Base-by-base conservation (phyloP, 2,888 invertebrate genomes). In the Parnassius orleans region DNA sequence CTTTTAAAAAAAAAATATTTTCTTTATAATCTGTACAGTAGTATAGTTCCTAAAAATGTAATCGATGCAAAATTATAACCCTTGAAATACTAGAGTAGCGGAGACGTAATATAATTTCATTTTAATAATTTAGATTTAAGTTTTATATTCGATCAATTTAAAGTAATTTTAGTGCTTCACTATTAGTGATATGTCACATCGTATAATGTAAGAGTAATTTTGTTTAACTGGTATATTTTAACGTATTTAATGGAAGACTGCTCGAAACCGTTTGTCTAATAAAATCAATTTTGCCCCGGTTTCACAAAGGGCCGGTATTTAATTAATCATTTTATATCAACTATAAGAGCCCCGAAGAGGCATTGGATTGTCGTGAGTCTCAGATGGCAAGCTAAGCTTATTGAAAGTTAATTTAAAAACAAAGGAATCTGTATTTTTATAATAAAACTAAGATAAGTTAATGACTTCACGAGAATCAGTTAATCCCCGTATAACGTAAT, bases 341-440 rank as follows among this genome's bases (percentile, higher is more conserved):
- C 63, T 61, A 65, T 65, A 69, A 68, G 73, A 84, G 87, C 85
- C 87, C 83, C 68, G 71, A 71, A 85, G 90, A 90, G 90, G 90
- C 89, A 84, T 75, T 80, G 79, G 79, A 72, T 67, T 64, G 69
- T 75, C 74, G 77, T 77, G 87, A 87, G 87, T 87, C 87, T 88
- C 90, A 84, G 80, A 80, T 75, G 87, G 84, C 88, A 86, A 86
- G 86, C 86, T 86, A 86, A 83, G 81, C 83, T 85, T 84, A 79
- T 84, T 79, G 83, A 87, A 82, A 83, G 83, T 88, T 85, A 78
- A 73, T 75, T 86, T 86, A 60, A 57, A 82, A 84, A 83, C 80
- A 83, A 87, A 88, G 82, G 83, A 83, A 87, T 83, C 87, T 86
- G 90, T 90, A 90, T 90, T 91, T 88, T 90, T 90, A 81, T 90